Evolutionary conservation across 2,888 invertebrate species (phyloP).

Genomic region (Cabera pusaria): DNA sequence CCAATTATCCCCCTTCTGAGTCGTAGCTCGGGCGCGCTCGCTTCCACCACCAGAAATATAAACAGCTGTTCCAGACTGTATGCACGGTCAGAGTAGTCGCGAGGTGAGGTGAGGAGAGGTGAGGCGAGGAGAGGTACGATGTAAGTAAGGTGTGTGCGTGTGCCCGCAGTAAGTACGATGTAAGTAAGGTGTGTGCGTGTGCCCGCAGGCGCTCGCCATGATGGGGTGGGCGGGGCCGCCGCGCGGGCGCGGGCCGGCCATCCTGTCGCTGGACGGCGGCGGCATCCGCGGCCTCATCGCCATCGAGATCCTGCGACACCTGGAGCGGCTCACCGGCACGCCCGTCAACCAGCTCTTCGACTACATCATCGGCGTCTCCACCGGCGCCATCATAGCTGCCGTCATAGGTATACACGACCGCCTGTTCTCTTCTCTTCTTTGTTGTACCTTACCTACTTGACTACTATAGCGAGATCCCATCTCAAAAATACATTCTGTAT

Average conservation of each 20-base stretch:
- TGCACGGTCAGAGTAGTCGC: no score
- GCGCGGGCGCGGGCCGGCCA: constrained; percentile 87
- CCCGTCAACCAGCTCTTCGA: constrained; percentile 92
- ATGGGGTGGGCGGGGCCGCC: constrained; percentile 88
- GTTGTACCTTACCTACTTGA: no score
- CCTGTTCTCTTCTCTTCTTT: background rate
- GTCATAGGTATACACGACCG: constrained; percentile 83
- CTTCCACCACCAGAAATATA: no score
- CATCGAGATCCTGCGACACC: constrained; percentile 90
- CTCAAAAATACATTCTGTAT: no score
- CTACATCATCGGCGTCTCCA: constrained; percentile 92
- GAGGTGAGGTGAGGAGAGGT: no score
- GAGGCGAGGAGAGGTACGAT: no score
- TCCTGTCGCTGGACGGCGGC: constrained; percentile 95
- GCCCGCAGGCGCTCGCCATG: constrained; percentile 83
- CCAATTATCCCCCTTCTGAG: no score
- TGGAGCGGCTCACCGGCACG: constrained; percentile 88
- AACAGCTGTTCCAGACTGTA: no score
- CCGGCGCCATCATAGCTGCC: constrained; percentile 91
- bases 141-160: no score
- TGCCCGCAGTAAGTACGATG: no score
- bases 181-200: background rate
- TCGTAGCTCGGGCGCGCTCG: no score
- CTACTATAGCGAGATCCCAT: no score
- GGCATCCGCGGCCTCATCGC: constrained; percentile 94